Base-by-base conservation (phyloP, 92 coral and sea anemone species). In the Galaxea fascicularis region DNA sequence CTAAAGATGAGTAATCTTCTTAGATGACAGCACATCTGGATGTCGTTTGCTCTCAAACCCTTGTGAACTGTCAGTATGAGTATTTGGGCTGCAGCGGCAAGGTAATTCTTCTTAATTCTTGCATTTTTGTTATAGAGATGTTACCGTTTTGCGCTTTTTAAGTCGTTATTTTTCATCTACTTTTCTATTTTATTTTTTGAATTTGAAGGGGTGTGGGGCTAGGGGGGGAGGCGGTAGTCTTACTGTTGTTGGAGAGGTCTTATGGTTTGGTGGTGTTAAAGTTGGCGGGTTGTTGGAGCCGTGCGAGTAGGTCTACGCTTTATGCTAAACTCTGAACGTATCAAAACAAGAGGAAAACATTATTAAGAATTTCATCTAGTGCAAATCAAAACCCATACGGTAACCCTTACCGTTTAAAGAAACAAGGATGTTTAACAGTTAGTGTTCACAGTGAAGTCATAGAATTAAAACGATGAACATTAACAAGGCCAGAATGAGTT, bases 21-120 rank as follows among this genome's bases (percentile, higher is more conserved):
- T 44, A 82, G 86, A 71, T 82, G 56, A 82, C 56, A 62, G 69
- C 68, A 52, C 86, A 82, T 71, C 68, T 56, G 28, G 78, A 71
- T 10, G 78, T 70, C 9, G 59, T 11, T 35, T 90, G 93, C 51
- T 10, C 88, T 54, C 80, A 81, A n/a, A 85, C 91, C 10, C 75
- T 85, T 20, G 86, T 82, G 28, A 87, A 57, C 66, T 89, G 93
- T 73, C 79, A 67, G 57, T 89, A 85, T 70, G 84, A 79, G 53
- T 82, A 85, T 78, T 65, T 89, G 39, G 93, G 93, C 29, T 89
- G 93, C 66, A 56, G 45, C 62, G 73, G 16, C 6, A 65, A 79
- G 93, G 93, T 89, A 83, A 24, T 39, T 22, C 8, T 1, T 39
- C 57, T 0, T 8, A 0, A 5, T 16, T 24, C 4, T 26, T 4